These are phyloP conservation scores for Tetraodon nigroviridis DNA, from an alignment of 2,113 vertebrate species.

Conservation along the genomic window DNA sequence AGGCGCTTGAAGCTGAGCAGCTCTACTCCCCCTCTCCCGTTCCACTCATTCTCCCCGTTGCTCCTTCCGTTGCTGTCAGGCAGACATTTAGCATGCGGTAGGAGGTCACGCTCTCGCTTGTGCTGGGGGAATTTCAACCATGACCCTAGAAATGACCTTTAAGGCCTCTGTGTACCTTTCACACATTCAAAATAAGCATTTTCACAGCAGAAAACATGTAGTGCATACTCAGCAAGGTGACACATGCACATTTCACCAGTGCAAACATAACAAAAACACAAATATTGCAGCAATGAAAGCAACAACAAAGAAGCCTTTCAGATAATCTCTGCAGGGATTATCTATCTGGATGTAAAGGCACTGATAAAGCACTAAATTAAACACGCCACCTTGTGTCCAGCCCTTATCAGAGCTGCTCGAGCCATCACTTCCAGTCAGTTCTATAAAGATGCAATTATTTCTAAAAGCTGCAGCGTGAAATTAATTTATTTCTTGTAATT, in stretches of 20 bases:
- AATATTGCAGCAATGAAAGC: slow-evolving; percentile 31
- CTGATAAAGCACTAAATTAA: slow-evolving; percentile 54
- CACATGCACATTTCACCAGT: neutral
- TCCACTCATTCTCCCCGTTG: neutral
- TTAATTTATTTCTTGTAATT: slow-evolving; percentile 75
- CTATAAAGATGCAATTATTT: slow-evolving; percentile 71
- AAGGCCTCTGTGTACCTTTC: neutral
- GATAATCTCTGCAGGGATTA: slow-evolving; percentile 25
- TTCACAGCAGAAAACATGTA: neutral
- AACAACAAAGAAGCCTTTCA: slow-evolving; percentile 12
- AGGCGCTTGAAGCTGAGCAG: slow-evolving; percentile 14
- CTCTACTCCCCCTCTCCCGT: slow-evolving; percentile 4
- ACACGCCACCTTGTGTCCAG: slow-evolving; percentile 51
- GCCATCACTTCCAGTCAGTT: slow-evolving; percentile 62
- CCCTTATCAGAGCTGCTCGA: slow-evolving; percentile 56
- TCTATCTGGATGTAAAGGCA: slow-evolving; percentile 21
- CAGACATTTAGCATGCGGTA: neutral
- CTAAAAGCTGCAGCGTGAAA: slow-evolving; percentile 71
- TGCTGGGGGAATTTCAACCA: neutral
- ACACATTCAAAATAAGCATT: neutral
- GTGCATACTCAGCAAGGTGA: too few relatives aligned
- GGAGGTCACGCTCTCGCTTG: too few relatives aligned
- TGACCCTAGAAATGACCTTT: neutral
- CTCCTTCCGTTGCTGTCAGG: neutral
- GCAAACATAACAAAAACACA: slow-evolving; percentile 5